phyloP scores from a whole-genome alignment of 2,797 vertebrate genomes.

The Vireo griseus region DNA sequence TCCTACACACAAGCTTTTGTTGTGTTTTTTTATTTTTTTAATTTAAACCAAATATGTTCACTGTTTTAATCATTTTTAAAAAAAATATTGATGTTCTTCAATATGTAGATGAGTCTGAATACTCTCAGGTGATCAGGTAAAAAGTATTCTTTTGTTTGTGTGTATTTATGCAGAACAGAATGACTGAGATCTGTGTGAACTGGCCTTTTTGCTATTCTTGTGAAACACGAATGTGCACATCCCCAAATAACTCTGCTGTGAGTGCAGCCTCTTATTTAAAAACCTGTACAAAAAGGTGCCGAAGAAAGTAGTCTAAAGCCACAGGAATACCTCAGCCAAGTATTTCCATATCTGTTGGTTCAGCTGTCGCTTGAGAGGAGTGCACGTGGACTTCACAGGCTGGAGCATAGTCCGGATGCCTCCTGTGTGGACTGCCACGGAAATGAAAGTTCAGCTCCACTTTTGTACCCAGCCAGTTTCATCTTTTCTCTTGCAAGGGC shows the following conservation, averaged over 20 bases:
- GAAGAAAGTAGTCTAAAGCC: neutral
- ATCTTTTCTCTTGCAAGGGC: fast-evolving
- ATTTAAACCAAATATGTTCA: neutral
- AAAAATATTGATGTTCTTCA: neutral
- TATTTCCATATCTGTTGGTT: neutral
- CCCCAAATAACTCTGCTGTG: neutral
- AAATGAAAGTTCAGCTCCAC: neutral
- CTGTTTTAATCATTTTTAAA: neutral
- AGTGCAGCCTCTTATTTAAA: neutral
- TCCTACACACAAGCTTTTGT: neutral
- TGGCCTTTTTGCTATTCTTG: neutral
- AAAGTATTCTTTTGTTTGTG: neutral
- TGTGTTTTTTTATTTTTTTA: neutral
- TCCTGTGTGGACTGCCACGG: neutral
- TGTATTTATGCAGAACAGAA: neutral
- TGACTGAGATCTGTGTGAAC: neutral
- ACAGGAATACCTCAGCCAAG: neutral
- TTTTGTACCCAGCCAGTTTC: neutral
- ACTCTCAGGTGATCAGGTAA: neutral
- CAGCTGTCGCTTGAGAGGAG: neutral
- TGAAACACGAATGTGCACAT: neutral
- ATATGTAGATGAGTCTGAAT: neutral
- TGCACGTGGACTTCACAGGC: neutral
- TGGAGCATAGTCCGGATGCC: neutral
- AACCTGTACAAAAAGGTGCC: neutral